Percentiles rank a stretch among this genome's conserved stretches.
These are phyloP conservation scores for Botia kubotai DNA, from an alignment of 2,797 vertebrate species.

Conservation along the genomic window DNA sequence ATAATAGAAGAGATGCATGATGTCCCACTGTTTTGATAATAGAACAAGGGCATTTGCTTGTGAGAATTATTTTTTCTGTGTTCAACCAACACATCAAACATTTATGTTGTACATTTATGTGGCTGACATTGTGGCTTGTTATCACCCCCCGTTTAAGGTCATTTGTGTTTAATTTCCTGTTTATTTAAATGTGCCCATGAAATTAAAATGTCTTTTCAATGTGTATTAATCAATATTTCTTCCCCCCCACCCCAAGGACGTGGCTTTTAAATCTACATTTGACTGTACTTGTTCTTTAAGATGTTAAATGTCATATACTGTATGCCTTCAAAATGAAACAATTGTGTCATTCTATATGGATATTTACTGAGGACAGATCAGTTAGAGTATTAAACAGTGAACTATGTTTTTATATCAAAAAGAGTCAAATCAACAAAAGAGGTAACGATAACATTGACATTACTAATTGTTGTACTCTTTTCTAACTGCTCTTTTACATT, in stretches of 20 bases:
- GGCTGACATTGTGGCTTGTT: conserved; percentile 46
- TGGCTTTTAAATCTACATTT: conserved; percentile 49
- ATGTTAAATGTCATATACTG: background rate
- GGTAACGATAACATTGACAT: conserved; percentile 85
- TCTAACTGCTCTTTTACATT: conserved; percentile 56
- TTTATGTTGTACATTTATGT: conserved; percentile 41
- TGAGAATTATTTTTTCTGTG: conserved; percentile 24
- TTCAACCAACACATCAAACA: conserved; percentile 27
- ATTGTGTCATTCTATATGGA: background rate
- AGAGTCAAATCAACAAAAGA: conserved; percentile 83
- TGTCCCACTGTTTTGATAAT: background rate
- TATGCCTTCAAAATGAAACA: background rate
- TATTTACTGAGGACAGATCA: conserved; percentile 9
- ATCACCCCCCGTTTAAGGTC: conserved; percentile 4
- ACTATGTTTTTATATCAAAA: conserved; percentile 70
- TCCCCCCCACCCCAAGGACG: conserved; percentile 66
- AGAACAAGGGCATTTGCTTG: conserved; percentile 19
- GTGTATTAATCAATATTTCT: conserved; percentile 69
- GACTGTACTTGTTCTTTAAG: background rate
- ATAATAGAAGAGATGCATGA: background rate
- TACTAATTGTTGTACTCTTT: conserved; percentile 78
- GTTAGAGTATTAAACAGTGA: conserved; percentile 8
- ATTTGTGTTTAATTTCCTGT: conserved; percentile 24
- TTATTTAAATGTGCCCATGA: conserved; percentile 60
- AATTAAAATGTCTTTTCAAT: conserved; percentile 57